Conservation (phyloP, 2,888 invertebrate genomes). For the Cremastobaeus sp. region DNA sequence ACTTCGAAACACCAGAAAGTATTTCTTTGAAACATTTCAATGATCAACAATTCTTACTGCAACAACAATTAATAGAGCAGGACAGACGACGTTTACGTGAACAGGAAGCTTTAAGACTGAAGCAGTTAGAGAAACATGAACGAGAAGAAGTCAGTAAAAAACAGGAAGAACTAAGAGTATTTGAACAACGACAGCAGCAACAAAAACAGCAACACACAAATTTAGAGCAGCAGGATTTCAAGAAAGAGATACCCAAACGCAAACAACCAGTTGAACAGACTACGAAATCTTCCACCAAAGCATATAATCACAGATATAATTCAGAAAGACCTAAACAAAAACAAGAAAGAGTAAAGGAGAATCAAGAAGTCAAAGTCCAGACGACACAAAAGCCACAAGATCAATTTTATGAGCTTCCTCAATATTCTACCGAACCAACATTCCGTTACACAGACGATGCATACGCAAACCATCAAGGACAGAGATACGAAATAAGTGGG, state of each 20-base stretch:
- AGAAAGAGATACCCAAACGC: constrained; percentile 43
- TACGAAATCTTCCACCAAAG: constrained; percentile 4
- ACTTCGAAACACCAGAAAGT: constrained; percentile 75
- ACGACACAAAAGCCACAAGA: constrained; percentile 23
- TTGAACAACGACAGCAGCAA: constrained; percentile 60
- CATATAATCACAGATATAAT: constrained; percentile 42
- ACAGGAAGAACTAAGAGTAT: constrained; percentile 67
- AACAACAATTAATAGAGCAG: constrained; percentile 74
- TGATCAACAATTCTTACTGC: constrained; percentile 74
- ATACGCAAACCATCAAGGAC: constrained; percentile 36
- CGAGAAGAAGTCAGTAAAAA: constrained; percentile 68
- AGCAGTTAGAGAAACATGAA: constrained; percentile 68
- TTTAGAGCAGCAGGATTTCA: constrained; percentile 42
- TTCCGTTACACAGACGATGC: constrained; percentile 46
- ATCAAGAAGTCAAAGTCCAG: constrained; percentile 10
- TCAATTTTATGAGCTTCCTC: constrained; percentile 44
- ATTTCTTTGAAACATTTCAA: constrained; percentile 75
- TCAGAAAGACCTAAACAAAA: constrained; percentile 39
- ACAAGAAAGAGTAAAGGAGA: constrained; percentile 25
- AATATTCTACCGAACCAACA: constrained; percentile 56
- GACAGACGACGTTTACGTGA: constrained; percentile 72
- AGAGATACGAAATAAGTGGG: constrained; percentile 33
- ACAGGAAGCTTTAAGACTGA: constrained; percentile 70
- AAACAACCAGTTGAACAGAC: constrained; percentile 39
- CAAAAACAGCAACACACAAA: constrained; percentile 50